phyloP scores from a whole-genome alignment of 2,797 vertebrate species.

The Periophthalmus magnuspinnatus region DNA sequence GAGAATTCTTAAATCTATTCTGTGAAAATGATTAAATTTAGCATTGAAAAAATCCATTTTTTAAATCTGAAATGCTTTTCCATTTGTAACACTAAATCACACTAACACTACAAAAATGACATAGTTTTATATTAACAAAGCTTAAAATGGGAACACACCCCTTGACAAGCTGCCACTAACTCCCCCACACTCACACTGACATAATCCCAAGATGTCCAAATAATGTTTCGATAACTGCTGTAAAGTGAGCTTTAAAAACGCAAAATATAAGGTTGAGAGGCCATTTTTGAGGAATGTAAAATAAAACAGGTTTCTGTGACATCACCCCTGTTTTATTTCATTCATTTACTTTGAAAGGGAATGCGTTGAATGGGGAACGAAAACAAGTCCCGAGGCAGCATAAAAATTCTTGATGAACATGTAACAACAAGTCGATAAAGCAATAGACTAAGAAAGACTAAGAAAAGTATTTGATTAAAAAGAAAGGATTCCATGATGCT shows the following conservation, averaged over 20 bases:
- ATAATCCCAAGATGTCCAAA: not conserved
- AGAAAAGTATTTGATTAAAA: not conserved
- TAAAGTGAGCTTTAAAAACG: not conserved
- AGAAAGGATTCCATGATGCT: not conserved
- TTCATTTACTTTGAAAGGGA: not conserved
- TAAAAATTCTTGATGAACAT: not conserved
- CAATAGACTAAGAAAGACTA: not conserved
- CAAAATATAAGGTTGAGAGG: not conserved
- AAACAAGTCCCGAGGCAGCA: not conserved
- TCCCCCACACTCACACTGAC: not conserved
- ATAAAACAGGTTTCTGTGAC: not conserved
- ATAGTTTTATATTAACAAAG: not conserved
- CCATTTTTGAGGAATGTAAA: not conserved
- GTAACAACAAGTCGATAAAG: not conserved
- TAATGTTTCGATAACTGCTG: not conserved
- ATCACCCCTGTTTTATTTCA: not conserved
- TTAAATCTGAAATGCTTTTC: not conserved
- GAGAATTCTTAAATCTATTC: no score
- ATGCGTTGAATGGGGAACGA: not conserved
- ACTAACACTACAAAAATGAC: not conserved
- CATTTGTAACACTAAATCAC: not conserved
- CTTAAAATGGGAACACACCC: slow-evolving; percentile 2
- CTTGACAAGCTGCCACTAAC: not conserved
- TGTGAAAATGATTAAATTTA: no score
- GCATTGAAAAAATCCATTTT: no score